These are phyloP conservation scores for Tachysurus fulvidraco DNA, from an alignment of 2,113 vertebrate species.

Conservation along the genomic window DNA sequence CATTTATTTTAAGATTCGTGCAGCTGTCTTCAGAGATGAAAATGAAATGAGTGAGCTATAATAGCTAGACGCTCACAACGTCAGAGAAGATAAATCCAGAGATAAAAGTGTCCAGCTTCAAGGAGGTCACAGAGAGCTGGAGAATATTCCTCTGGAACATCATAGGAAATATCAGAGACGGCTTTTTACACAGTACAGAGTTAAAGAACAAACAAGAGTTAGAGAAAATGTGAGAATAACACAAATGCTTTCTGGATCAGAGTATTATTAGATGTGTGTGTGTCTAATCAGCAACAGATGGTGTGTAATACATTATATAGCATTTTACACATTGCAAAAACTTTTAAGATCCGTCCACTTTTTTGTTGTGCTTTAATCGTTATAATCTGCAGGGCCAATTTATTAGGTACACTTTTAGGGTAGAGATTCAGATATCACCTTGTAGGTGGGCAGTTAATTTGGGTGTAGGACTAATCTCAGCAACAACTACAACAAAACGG, in stretches of 20 bases:
- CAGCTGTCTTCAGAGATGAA: conserved; percentile 34
- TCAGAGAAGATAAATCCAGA: conserved; percentile 41
- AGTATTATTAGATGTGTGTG: not conserved
- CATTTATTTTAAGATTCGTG: conserved; percentile 15
- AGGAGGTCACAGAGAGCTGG: not conserved
- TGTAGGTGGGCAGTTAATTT: not conserved
- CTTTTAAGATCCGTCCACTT: not conserved
- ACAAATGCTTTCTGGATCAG: not conserved
- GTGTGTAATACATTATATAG: not conserved
- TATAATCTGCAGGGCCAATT: not conserved
- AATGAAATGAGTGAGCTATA: conserved; percentile 41
- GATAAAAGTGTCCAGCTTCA: conserved; percentile 27
- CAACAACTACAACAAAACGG: not conserved
- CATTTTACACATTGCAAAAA: not conserved
- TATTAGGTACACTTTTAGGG: not conserved
- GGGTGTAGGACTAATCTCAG: not conserved
- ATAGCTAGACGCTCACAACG: conserved; percentile 11
- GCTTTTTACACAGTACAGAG: conserved; percentile 12
- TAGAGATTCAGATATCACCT: not conserved
- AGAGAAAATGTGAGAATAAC: not conserved
- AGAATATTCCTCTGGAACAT: conserved; percentile 20
- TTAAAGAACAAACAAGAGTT: not conserved
- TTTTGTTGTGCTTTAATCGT: not conserved
- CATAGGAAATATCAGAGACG: conserved; percentile 15
- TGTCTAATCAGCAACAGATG: not conserved